phyloP scores from a whole-genome alignment of 2,888 invertebrate species.

The Callimorpha dominula region DNA sequence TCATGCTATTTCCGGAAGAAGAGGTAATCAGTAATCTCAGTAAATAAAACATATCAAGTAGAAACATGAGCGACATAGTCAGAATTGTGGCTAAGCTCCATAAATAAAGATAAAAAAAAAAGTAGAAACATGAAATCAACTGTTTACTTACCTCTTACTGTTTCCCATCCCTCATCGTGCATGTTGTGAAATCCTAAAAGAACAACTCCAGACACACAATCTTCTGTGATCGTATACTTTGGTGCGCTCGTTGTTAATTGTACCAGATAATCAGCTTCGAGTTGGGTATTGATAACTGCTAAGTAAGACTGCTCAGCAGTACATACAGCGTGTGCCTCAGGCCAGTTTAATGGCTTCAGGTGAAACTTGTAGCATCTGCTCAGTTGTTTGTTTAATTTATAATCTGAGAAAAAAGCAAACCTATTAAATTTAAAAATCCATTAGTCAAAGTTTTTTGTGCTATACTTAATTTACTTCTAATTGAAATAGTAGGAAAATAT shows the following conservation, averaged over 20 bases:
- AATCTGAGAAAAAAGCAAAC: conserved; percentile 57
- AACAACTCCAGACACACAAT: conserved; percentile 32
- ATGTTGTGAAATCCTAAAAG: conserved; percentile 60
- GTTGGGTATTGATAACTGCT: conserved; percentile 63
- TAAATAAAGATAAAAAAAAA: no score
- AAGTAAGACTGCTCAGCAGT: conserved; percentile 68
- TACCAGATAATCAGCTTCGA: conserved; percentile 35
- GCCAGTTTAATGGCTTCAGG: conserved; percentile 65
- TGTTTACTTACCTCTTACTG: conserved; percentile 59
- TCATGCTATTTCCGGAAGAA: no score
- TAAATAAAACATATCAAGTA: no score
- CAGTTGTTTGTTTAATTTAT: conserved; percentile 54
- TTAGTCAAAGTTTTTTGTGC: background rate
- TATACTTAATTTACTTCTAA: background rate
- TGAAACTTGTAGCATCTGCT: conserved; percentile 76
- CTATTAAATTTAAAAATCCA: background rate
- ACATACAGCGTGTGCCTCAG: conserved; percentile 66
- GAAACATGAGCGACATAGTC: no score
- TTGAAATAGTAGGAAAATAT: background rate
- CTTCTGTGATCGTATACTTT: conserved; percentile 3
- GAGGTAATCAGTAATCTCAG: no score
- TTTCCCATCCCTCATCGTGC: conserved; percentile 55
- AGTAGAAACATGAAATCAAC: background rate
- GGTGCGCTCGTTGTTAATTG: conserved; percentile 18
- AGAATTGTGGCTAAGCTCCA: no score